phyloP scores from a whole-genome alignment of 2,888 invertebrate species.

The Oxystoma pomonae region DNA sequence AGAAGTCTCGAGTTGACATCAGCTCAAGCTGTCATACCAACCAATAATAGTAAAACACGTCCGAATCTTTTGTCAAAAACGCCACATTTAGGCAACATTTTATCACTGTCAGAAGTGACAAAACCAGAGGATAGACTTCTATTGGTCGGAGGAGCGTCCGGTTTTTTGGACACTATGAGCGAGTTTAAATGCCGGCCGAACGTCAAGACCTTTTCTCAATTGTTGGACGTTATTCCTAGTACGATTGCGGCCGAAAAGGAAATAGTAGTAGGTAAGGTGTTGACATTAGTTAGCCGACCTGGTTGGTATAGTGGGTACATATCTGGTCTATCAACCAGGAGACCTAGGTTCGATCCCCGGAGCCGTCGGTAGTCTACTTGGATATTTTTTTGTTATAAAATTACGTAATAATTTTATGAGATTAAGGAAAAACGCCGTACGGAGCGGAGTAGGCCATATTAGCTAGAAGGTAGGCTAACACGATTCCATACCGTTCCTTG shows the following conservation, averaged over 20 bases:
- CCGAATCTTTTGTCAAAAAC: slow-evolving; percentile 64
- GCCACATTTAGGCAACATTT: slow-evolving; percentile 59
- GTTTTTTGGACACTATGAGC: slow-evolving; percentile 74
- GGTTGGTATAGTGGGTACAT: too few species aligned
- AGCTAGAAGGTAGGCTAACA: too few species aligned
- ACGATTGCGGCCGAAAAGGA: slow-evolving; percentile 64
- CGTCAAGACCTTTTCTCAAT: slow-evolving; percentile 72
- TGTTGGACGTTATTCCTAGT: slow-evolving; percentile 68
- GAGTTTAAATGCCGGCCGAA: slow-evolving; percentile 63
- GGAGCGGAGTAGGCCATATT: too few species aligned
- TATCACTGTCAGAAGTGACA: slow-evolving; percentile 55
- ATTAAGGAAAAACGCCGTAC: too few species aligned
- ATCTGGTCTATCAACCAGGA: too few species aligned
- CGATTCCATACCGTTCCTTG: too few species aligned
- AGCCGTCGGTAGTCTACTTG: too few species aligned
- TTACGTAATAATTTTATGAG: background rate
- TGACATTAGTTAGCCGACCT: background rate
- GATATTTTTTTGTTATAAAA: background rate
- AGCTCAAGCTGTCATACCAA: slow-evolving; percentile 2
- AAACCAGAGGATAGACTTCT: slow-evolving; percentile 65
- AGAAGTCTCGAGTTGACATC: background rate
- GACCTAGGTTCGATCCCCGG: too few species aligned
- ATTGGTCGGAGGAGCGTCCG: slow-evolving; percentile 73
- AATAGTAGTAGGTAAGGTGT: slow-evolving; percentile 49
- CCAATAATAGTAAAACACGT: slow-evolving; percentile 23